Evolutionary conservation across 1,140 invertebrate genomes (phyloP), one percentile per base, ranked within the genome.

Genomic region (Dolichoris vasculosae): DNA sequence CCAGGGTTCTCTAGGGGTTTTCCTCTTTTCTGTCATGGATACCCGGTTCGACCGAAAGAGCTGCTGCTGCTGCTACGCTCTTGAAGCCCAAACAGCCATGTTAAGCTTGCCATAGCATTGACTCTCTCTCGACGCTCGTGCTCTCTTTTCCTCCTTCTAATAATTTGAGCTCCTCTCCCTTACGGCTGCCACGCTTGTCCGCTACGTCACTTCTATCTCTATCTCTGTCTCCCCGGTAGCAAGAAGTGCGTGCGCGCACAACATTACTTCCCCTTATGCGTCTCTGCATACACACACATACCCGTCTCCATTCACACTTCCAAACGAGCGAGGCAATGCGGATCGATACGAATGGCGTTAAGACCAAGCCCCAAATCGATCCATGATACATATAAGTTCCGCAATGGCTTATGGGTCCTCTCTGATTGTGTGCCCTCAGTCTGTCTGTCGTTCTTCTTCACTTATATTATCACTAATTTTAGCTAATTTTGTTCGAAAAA

Each of bases 1-100:
- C 84, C 88, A 86, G 88, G 88, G 87, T 92, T 89, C 89, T 92
- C 91, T 88, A 81, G 86, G 89, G 91, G 89, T 90, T 90, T 91
- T 89, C 88, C 90, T 90, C 91, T 89, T 89, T 85, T 77, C 51
- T 83, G 85, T n/a, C 17, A n/a, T 23, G 69, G 67, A 40, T 75
- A 75, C 71, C 82, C 23, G 82, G 82, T 83, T 40, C 71, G 71
- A n/a, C 0, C n/a, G 46, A 8, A 55, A 46, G 35, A 79, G 77
- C 17, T n/a, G 48, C 26, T 8, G 35, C 35, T 9, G 51, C 55
- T 59, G 55, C 55, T 26, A 26, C 55, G 20, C 26, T 59, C 55
- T 26, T 26, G 55, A 3, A 59, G 38, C 38, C 38, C 40, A 73
- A 38, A 23, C 55, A 35, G 51, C 71, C 26, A 6, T 35, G 48